phyloP scores from a whole-genome alignment of 37 sponge, comb jelly and placozoan species.

The Halichondria panicea region DNA sequence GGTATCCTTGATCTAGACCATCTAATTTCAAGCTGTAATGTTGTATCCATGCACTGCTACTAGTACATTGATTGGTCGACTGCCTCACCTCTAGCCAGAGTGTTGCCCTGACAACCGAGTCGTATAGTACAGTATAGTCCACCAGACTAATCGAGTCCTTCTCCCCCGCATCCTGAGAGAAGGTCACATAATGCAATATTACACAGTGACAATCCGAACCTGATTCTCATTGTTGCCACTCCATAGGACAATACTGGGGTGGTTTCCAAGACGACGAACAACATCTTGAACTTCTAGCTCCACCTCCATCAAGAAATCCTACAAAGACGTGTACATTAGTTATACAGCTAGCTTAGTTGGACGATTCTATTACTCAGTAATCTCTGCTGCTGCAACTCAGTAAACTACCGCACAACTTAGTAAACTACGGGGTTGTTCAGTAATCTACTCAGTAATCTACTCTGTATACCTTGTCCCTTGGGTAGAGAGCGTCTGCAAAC shows the following conservation, averaged over 20 bases:
- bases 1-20: too few relatives aligned
- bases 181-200: not conserved
- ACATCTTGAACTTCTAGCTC: conserved; percentile 71
- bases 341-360: too few relatives aligned
- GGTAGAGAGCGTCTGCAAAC: conserved; percentile 95
- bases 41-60: not conserved
- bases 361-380: not conserved
- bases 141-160: conserved; percentile 19
- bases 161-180: not conserved
- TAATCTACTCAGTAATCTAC: not conserved
- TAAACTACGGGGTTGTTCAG: not conserved
- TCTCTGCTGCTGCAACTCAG: not conserved
- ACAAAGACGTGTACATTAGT: not conserved
- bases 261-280: conserved; percentile 74
- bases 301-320: conserved; percentile 86
- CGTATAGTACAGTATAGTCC: conserved; percentile 88
- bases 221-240: conserved; percentile 99
- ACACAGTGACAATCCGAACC: conserved; percentile 17
- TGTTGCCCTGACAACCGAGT: conserved; percentile 60
- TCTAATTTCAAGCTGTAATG: too few relatives aligned
- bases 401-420: not conserved
- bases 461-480: conserved; percentile 71
- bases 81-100: conserved; percentile 65
- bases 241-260: conserved; percentile 90
- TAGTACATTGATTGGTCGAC: not conserved